Percentiles rank a stretch among this genome's conserved stretches.
Evolutionary conservation across 1,140 invertebrate genomes (phyloP).

Genomic region (Leptinotarsa lineolata): DNA sequence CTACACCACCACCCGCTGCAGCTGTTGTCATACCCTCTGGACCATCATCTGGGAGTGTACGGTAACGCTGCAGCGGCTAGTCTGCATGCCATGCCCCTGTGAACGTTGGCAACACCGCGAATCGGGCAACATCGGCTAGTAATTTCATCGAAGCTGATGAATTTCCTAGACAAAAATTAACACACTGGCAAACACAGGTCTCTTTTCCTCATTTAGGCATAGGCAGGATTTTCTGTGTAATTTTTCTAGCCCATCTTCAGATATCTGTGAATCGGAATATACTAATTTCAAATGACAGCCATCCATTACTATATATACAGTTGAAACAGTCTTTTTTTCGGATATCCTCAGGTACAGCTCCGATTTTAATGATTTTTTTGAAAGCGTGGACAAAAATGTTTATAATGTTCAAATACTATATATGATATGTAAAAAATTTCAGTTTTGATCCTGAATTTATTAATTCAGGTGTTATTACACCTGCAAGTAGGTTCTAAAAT

Average conservation of each 20-base stretch:
- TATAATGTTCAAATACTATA: no score
- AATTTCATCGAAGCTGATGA: not conserved
- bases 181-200: not conserved
- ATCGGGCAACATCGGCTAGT: conserved; percentile 21
- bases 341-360: no score
- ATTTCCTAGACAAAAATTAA: not conserved
- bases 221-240: conserved; percentile 4
- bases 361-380: no score
- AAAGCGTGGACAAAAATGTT: no score
- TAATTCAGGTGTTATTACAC: no score
- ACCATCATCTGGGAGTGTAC: conserved; percentile 64
- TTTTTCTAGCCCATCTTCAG: conserved; percentile 20
- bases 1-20: conserved; percentile 63
- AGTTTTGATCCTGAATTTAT: no score
- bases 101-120: conserved; percentile 59
- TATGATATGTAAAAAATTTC: no score
- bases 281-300: no score
- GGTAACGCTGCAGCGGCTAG: conserved; percentile 54
- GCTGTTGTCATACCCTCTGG: conserved; percentile 66
- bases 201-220: conserved; percentile 18
- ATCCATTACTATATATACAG: no score
- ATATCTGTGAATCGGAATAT: no score
- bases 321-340: no score
- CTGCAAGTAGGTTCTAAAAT: no score
- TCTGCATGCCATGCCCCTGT: conserved; percentile 82